Base-by-base conservation (phyloP, 2,113 vertebrate species). In the Anolis carolinensis region DNA sequence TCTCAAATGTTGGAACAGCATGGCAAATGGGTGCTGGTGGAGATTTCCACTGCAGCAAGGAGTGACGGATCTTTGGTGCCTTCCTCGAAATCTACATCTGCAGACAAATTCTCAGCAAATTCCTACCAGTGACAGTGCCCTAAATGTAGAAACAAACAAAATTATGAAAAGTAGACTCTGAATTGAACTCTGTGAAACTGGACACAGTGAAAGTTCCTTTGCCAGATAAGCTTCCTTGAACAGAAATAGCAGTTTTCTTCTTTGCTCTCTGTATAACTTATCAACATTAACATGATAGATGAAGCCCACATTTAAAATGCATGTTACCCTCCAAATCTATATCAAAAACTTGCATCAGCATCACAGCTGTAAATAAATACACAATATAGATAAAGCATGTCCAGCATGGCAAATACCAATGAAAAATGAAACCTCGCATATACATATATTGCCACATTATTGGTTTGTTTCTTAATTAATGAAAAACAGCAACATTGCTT, bases 401-500 rank as follows among this genome's bases (percentile, higher is more conserved):
- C 10, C 3, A 48, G 23, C 36, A 30, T 50, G 39, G 71, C 71
- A 73, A 39, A 23, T 20, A 23, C 70, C 65, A 67, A 30, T 20
- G 27, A 30, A 70, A 70, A n/a, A 70, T 70, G 13, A 70, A 68
- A 68, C 23, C 25, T 68, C 30, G 21, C 36, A 73, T 55, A n/a
- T 20, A 32, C n/a, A n/a, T n/a, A 13, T 4, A 10, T 30, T 13
- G 39, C 13, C 39, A 30, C 23, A 30, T n/a, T 44, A 48, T 81
- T 81, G 10, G 16, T 68, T 83, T 3, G 89, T 89, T 85, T 72
- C 4, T 62, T 89, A 83, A 80, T 85, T 89, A 92, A 81, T 85
- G 91, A 90, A 39, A 18, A 91, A 91, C 79, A 1, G 1, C 77
- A 90, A 34, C n/a, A 74, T 32, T 85, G 59, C 1, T 91, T 77